Conservation (phyloP, 2,888 invertebrate species). For the Thera obeliscata region DNA sequence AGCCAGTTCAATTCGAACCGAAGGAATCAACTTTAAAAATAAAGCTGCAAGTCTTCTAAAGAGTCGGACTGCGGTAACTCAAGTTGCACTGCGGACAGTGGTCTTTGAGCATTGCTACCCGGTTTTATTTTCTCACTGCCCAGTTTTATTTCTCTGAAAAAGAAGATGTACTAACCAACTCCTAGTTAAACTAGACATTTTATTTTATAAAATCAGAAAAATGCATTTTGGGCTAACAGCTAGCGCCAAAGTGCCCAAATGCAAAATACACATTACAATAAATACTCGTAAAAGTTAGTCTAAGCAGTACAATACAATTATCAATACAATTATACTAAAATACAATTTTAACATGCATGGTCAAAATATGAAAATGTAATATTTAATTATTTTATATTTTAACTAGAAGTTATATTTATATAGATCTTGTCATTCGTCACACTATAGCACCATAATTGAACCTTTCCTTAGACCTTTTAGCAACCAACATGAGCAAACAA, state of each 20-base stretch:
- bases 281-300: too few relatives aligned
- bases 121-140: not conserved
- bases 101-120: not conserved
- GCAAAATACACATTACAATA: too few relatives aligned
- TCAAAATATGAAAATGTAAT: too few relatives aligned
- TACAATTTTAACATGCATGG: too few relatives aligned
- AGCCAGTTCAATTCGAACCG: constrained; percentile 11
- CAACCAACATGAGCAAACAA: constrained; percentile 25
- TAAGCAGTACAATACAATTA: too few relatives aligned
- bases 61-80: constrained; percentile 5
- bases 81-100: not conserved
- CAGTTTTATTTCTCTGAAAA: not conserved
- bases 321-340: too few relatives aligned
- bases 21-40: constrained; percentile 18
- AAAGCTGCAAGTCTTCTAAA: constrained; percentile 15
- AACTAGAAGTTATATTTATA: not conserved
- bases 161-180: not conserved
- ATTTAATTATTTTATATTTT: too few relatives aligned
- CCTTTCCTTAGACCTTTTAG: constrained; percentile 20
- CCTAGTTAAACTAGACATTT: too few relatives aligned
- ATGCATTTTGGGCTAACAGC: too few relatives aligned
- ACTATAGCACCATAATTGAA: constrained; percentile 15
- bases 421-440: not conserved
- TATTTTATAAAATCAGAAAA: too few relatives aligned
- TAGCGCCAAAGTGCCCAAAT: too few relatives aligned